phyloP scores from a whole-genome alignment of 2,888 invertebrate genomes.

The Octonoba sinensis region DNA sequence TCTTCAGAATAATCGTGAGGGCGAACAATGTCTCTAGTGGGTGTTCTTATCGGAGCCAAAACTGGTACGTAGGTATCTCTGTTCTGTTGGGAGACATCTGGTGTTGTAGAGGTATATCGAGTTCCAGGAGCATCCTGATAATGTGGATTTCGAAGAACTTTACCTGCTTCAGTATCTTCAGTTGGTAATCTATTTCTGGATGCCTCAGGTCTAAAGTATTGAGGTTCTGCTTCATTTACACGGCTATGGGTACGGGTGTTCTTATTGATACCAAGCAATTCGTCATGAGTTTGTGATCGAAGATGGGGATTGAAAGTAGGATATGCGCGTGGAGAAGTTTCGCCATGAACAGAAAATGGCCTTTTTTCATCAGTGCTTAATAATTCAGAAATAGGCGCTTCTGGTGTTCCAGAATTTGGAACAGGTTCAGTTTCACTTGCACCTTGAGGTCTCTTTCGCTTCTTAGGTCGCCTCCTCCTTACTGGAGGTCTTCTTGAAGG shows the following conservation, averaged over 20 bases:
- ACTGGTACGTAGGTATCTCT: conserved; percentile 49
- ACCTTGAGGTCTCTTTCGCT: conserved; percentile 51
- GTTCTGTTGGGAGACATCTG: background rate
- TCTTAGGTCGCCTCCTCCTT: conserved; percentile 45
- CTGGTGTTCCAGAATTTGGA: background rate
- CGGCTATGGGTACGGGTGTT: background rate
- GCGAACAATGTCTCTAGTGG: conserved; percentile 10
- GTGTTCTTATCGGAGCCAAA: conserved; percentile 21
- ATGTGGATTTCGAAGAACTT: conserved; percentile 9
- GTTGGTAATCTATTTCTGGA: conserved; percentile 36
- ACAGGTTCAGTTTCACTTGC: background rate
- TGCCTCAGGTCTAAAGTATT: conserved; percentile 36
- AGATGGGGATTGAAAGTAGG: conserved; percentile 13
- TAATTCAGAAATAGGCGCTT: conserved; percentile 2
- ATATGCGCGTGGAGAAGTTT: background rate
- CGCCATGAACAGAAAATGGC: background rate
- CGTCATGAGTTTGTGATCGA: background rate
- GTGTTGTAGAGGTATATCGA: conserved; percentile 12
- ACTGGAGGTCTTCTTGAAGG: conserved; percentile 20
- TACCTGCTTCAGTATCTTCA: conserved; percentile 16
- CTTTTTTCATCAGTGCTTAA: conserved; percentile 6
- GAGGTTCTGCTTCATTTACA: conserved; percentile 5
- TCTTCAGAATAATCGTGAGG: conserved; percentile 8
- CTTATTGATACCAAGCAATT: background rate
- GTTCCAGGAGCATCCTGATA: conserved; percentile 1